These are phyloP conservation scores for Sebastes paucispinis DNA, from an alignment of 2,797 vertebrate species.

Conservation along the genomic window DNA sequence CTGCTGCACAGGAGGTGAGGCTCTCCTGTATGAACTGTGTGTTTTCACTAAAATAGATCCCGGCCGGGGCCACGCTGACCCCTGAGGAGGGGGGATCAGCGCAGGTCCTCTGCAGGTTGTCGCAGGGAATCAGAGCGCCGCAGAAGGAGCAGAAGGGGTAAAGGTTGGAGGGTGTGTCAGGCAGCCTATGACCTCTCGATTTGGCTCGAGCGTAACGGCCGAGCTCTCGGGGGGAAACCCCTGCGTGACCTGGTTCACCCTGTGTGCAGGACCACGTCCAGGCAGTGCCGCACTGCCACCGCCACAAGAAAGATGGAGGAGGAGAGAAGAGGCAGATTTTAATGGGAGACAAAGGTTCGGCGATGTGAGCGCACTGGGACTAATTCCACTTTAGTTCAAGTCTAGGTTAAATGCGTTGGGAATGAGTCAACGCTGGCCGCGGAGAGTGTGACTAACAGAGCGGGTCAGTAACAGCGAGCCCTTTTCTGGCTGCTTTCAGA, in stretches of 20 bases:
- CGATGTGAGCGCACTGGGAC: constrained; percentile 76
- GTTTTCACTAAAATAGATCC: constrained; percentile 75
- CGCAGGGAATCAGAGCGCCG: constrained; percentile 42
- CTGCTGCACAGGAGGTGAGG: constrained; percentile 45
- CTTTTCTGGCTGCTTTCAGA: constrained; percentile 65
- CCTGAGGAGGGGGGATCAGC: constrained; percentile 44
- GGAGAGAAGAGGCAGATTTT: constrained; percentile 26
- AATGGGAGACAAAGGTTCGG: constrained; percentile 49
- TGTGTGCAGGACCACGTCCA: constrained; percentile 31
- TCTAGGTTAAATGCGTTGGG: constrained; percentile 86
- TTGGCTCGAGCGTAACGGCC: constrained; percentile 58
- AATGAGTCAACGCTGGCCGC: constrained; percentile 88
- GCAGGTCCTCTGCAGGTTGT: constrained; percentile 70
- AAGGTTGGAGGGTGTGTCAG: constrained; percentile 72
- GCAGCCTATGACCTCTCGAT: constrained; percentile 68
- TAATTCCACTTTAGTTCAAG: constrained; percentile 88
- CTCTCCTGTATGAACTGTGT: constrained; percentile 50
- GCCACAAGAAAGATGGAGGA: constrained; percentile 17
- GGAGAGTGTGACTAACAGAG: constrained; percentile 88
- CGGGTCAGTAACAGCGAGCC: constrained; percentile 82
- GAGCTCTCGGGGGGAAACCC: constrained; percentile 51
- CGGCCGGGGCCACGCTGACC: constrained; percentile 55
- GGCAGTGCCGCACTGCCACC: background rate
- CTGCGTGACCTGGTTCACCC: constrained; percentile 57
- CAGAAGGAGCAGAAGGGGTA: constrained; percentile 46